phyloP scores from a whole-genome alignment of 2,797 vertebrate genomes.

The Anguilla pacifica region DNA sequence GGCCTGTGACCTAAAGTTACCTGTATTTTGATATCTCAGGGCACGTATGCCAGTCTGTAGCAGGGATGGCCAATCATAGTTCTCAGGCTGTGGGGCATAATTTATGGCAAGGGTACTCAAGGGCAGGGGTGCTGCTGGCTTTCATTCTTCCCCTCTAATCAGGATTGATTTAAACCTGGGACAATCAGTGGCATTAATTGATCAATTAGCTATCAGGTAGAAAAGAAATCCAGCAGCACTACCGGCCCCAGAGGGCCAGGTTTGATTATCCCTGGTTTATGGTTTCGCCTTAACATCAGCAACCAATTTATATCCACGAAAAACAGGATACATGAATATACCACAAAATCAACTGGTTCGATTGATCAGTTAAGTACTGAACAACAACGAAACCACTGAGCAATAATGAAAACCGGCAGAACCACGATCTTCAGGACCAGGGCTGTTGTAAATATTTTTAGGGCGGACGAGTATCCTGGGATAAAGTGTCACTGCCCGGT shows the following conservation, averaged over 20 bases:
- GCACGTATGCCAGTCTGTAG: not conserved
- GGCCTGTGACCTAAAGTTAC: not conserved
- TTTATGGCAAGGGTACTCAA: not conserved
- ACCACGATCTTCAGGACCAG: not conserved
- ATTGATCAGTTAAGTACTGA: not conserved
- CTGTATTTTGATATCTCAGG: not conserved
- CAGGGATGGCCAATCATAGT: not conserved
- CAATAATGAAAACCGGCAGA: not conserved
- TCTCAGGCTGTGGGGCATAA: not conserved
- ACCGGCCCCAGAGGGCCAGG: too few species aligned
- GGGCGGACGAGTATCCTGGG: not conserved
- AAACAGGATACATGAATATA: not conserved
- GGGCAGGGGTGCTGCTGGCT: not conserved
- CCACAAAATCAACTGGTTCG: not conserved
- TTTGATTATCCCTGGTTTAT: too few species aligned
- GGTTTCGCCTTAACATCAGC: too few species aligned
- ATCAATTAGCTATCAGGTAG: too few species aligned
- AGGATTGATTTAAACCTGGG: too few species aligned
- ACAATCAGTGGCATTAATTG: too few species aligned
- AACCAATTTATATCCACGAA: too few species aligned
- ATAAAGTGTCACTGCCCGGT: not conserved
- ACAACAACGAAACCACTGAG: not conserved
- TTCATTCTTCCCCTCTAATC: not conserved
- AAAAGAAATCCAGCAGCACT: too few species aligned
- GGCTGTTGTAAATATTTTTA: too few species aligned